Conservation (phyloP, 2,797 vertebrate genomes). For the Karalla daura region DNA sequence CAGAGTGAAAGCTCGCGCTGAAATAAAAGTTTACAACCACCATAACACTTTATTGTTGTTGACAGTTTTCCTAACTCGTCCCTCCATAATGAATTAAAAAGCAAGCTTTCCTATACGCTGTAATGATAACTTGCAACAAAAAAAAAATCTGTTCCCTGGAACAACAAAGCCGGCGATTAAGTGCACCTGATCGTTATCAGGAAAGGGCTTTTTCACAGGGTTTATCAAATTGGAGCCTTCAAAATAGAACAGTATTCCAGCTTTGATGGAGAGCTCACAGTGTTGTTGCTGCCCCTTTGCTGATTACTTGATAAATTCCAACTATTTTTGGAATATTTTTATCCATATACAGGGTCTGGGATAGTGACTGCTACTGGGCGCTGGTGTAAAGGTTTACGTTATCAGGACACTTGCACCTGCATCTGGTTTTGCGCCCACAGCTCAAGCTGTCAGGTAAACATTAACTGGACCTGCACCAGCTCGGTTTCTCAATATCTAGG, state of each 20-base stretch:
- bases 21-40: conserved; percentile 1
- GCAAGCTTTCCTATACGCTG: background rate
- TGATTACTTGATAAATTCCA: conserved; percentile 36
- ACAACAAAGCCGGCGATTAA: background rate
- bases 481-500: conserved; percentile 13
- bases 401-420: conserved; percentile 44
- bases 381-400: conserved; percentile 33
- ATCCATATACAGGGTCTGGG: background rate
- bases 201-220: background rate
- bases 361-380: conserved; percentile 27
- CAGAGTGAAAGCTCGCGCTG: background rate
- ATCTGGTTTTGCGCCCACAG: conserved; percentile 48
- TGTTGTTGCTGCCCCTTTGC: conserved; percentile 8
- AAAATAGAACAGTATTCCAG: background rate
- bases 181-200: background rate
- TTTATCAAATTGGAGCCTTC: background rate
- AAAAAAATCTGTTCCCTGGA: background rate
- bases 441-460: conserved; percentile 55
- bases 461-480: conserved; percentile 29
- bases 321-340: too few relatives aligned
- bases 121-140: background rate
- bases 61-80: background rate
- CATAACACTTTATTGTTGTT: background rate
- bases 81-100: background rate
- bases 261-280: background rate